These are phyloP conservation scores for Pterobdella sp. DNA, from an alignment of 2,888 invertebrate species.

Conservation along the genomic window DNA sequence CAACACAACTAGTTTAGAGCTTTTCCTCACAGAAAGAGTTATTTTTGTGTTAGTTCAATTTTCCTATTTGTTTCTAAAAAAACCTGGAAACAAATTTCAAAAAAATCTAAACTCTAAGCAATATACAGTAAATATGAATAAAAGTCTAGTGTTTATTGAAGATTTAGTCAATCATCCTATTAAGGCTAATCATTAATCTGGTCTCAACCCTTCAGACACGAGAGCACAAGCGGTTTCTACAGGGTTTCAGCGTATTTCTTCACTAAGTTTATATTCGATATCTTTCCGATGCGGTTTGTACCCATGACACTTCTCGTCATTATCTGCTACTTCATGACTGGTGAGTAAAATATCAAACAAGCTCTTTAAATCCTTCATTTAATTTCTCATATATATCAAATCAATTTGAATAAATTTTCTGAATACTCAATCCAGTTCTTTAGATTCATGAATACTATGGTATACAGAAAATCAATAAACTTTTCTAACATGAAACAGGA, in stretches of 20 bases:
- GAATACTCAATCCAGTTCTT: too few relatives aligned
- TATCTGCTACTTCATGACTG: conserved; percentile 34
- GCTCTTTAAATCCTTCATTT: too few relatives aligned
- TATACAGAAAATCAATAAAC: too few relatives aligned
- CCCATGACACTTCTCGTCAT: conserved; percentile 20
- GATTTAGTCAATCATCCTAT: too few relatives aligned
- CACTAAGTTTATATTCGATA: conserved; percentile 32
- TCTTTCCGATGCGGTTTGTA: conserved; percentile 28
- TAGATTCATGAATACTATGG: too few relatives aligned
- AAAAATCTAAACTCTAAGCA: neutral
- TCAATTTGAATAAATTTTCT: too few relatives aligned
- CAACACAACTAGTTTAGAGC: conserved; percentile 49
- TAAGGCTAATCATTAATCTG: too few relatives aligned
- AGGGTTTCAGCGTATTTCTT: conserved; percentile 32
- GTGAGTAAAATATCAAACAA: conserved; percentile 19
- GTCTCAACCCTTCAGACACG: conserved; percentile 26
- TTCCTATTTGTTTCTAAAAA: too few relatives aligned
- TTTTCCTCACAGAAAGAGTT: conserved; percentile 49
- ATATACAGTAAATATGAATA: neutral
- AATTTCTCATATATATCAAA: too few relatives aligned
- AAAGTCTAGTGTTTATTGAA: neutral
- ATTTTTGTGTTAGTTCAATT: conserved; percentile 48
- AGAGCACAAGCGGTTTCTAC: conserved; percentile 33
- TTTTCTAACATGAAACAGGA: too few relatives aligned
- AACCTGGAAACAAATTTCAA: too few relatives aligned